Base-by-base conservation (phyloP, 1,140 invertebrate genomes). In the Notospermus geniculatus region DNA sequence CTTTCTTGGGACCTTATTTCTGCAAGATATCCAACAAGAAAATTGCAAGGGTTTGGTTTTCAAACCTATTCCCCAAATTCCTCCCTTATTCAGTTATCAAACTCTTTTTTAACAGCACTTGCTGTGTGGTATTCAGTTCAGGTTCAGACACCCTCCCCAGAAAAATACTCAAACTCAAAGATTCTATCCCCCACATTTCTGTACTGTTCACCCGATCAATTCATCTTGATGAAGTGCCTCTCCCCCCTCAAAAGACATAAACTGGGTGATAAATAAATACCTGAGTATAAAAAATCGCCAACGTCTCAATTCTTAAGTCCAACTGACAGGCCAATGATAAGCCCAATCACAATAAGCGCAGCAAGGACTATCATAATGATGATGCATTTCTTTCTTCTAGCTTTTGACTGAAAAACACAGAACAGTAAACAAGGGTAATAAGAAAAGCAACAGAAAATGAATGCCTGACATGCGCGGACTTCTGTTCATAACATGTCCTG, bases 331-430 rank as follows among this genome's bases (percentile, higher is more conserved):
- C 56, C 80, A 63, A 91, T 86, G 54, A 91, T 89, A 17, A 86
- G 79, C 64, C 90, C 88, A 61, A 94, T 84, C 67, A 91, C 84
- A 63, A 86, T 79, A 39, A 93, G 77, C 62, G 91, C 83, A 43
- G 88, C 76, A 50, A 85, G 80, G 56, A 88, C 80, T 64, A 92
- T 87, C 29, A 88, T 80, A 29, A 87, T 74, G 32, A 93, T 72
- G 72, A 91, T 88, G 59, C 91, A 85, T 78, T 93, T 93, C 86
- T 92, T 94, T 82, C 88, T 91, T 64, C 92, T 86, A 66, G 91
- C 84, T 83, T 92, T 92, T 69, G 88, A 91, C 87, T 90, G 83
- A 63, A 87, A 86, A 69, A 62, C 63, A 80, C 80, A 76, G 62
- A 63, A 50, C n/a, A 9, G 25, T 23, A 27, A 9, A 50, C 46